phyloP scores from a whole-genome alignment of 2,888 invertebrate species.

The Nipponacmea schrenckii region DNA sequence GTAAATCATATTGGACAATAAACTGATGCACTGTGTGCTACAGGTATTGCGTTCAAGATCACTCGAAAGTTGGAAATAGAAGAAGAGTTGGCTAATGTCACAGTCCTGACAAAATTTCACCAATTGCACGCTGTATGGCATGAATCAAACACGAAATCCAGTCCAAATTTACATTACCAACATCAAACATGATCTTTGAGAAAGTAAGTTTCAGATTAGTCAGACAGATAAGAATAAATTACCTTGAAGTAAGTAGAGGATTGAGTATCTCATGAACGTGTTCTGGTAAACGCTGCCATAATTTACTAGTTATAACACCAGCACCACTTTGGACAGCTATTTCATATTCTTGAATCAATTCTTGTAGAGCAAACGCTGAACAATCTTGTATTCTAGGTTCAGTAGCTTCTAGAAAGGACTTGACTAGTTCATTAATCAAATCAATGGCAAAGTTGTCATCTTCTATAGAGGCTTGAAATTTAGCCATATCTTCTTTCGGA shows the following conservation, averaged over 20 bases:
- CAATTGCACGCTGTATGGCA: too few species aligned
- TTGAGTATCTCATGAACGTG: constrained; percentile 66
- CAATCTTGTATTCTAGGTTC: constrained; percentile 68
- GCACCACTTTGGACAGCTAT: constrained; percentile 47
- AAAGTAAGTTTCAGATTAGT: too few species aligned
- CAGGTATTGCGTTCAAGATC: too few species aligned
- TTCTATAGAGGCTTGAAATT: constrained; percentile 57
- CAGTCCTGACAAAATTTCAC: too few species aligned
- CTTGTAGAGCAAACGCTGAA: constrained; percentile 69
- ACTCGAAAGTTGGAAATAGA: too few species aligned
- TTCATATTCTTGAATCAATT: constrained; percentile 67
- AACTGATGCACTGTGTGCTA: too few species aligned
- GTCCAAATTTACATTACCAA: too few species aligned
- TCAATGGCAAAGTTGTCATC: constrained; percentile 67
- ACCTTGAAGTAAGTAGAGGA: constrained; percentile 66
- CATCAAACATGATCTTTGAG: not conserved
- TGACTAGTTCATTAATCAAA: constrained; percentile 67
- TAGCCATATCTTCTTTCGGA: constrained; percentile 53
- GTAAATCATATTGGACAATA: too few species aligned
- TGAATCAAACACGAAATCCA: too few species aligned
- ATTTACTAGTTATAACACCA: constrained; percentile 38
- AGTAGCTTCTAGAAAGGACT: constrained; percentile 68
- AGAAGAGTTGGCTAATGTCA: too few species aligned
- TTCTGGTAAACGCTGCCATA: constrained; percentile 66
- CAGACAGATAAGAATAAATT: constrained; percentile 11